phyloP scores from a whole-genome alignment of 2,113 vertebrate species.

The Catharus fuscescens region DNA sequence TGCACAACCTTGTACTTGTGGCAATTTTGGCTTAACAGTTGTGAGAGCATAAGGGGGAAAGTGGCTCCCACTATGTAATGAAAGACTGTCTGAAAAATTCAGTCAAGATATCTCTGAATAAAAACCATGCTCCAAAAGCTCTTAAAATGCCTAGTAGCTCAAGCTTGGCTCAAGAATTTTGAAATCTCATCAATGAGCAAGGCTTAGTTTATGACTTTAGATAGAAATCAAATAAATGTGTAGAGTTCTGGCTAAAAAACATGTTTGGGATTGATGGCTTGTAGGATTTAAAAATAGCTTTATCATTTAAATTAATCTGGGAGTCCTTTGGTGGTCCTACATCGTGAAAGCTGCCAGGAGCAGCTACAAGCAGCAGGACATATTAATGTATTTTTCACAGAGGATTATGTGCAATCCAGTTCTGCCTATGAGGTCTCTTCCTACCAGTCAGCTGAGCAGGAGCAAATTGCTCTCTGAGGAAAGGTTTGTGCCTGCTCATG shows the following conservation, averaged over 20 bases:
- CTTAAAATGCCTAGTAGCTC: not conserved
- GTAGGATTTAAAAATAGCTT: not conserved
- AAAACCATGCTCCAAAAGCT: not conserved
- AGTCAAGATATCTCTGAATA: not conserved
- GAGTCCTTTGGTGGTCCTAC: not conserved
- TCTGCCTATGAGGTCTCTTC: not conserved
- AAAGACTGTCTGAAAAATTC: not conserved
- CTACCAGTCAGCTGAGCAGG: not conserved
- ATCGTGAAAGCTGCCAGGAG: not conserved
- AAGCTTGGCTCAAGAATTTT: not conserved
- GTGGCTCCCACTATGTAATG: rapidly evolving
- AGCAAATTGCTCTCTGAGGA: not conserved
- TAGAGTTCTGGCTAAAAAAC: constrained; percentile 1
- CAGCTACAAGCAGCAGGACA: not conserved
- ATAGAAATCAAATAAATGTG: constrained; percentile 30
- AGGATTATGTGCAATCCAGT: not conserved
- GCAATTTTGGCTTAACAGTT: not conserved
- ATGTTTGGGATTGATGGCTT: not conserved
- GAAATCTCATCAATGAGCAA: not conserved
- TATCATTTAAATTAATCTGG: constrained; percentile 8
- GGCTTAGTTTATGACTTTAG: not conserved
- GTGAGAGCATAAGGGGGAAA: not conserved
- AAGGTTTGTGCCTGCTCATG: not conserved
- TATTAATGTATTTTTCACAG: not conserved
- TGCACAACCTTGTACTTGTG: rapidly evolving